A percentile compares a stretch with the other conserved stretches of the same genome.
Conservation (phyloP, 2,113 vertebrate species). For the Sander vitreus region DNA sequence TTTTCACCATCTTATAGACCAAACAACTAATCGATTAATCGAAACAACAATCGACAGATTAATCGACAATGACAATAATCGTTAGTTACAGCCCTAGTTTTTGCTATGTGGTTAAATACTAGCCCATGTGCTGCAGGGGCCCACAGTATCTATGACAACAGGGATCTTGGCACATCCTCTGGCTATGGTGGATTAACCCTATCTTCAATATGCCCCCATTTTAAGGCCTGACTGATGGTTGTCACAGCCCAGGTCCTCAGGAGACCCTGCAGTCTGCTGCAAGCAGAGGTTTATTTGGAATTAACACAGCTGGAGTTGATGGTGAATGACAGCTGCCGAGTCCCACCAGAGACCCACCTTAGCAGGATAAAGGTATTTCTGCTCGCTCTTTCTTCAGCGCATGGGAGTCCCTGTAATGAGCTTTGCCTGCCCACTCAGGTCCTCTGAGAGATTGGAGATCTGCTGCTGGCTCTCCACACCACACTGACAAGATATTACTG, state of each 20-base stretch:
- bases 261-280: conserved; percentile 58
- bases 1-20: no score
- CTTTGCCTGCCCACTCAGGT: conserved; percentile 66
- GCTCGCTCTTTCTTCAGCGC: conserved; percentile 29
- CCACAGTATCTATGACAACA: conserved; percentile 56
- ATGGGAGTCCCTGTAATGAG: conserved; percentile 73
- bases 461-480: conserved; percentile 47
- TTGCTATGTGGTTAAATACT: no score
- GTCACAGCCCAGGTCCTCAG: conserved; percentile 51
- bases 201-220: conserved; percentile 60
- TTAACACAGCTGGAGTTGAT: conserved; percentile 75
- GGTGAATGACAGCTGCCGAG: conserved; percentile 77
- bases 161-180: conserved; percentile 36
- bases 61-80: no score
- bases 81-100: no score
- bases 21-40: no score
- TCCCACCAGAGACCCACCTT: conserved; percentile 70
- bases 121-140: conserved; percentile 24
- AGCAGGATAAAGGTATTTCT: conserved; percentile 69
- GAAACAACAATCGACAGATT: no score
- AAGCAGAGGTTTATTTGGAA: conserved; percentile 72
- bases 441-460: conserved; percentile 65
- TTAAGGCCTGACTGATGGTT: conserved; percentile 63
- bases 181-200: conserved; percentile 60
- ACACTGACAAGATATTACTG: conserved; percentile 63